Evolutionary conservation across 2,113 vertebrate species (phyloP), one percentile per base, ranked within the genome.

Genomic region (Myxocyprinus asiaticus): DNA sequence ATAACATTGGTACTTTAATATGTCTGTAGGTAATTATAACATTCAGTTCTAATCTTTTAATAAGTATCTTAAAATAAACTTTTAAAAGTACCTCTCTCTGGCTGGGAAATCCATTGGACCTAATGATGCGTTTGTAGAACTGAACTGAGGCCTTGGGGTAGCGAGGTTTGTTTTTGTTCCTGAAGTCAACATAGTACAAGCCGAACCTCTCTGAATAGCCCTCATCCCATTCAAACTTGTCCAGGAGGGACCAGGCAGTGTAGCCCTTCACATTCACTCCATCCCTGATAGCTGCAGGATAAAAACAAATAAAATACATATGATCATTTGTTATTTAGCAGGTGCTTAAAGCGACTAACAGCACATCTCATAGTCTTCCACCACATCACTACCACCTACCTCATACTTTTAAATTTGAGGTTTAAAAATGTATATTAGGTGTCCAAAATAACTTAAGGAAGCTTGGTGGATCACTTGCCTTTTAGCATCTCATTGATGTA

Each of bases 401-500:
- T 48, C 4, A 48, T 8, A 48, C 9, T 48, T 3, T 33, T 1
- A 3, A 33, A 5, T 9, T 48, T 7, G 6, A 9, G 9, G 14
- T 10, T 53, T 53, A 3, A 10, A 53, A 10, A 10, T 53, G 9
- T 10, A 10, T 53, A 4, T 12, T 58, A 58, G n/a, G n/a, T 58
- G 7, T 15, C 14, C 14, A 58, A n/a, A 55, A 14, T 58, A 6
- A 0, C 55, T 15, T 15, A 3, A 9, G 5, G 9, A 50, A 5
- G n/a, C 51, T 3, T 22, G 10, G 3, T 56, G 8, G 4, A 12
- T 58, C 0, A 33, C 81, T 93, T 73, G 95, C 97, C 97, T 96
- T 98, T 98, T 7, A 98, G 91, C 91, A 98, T 95, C 90, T 98
- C 96, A 12, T 98, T 97, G 87, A 94, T 94, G 80, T 99, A 97